Evolutionary conservation across 1,140 invertebrate species (phyloP), one percentile per base, ranked within the genome.

Genomic region (Ladona fulva): DNA sequence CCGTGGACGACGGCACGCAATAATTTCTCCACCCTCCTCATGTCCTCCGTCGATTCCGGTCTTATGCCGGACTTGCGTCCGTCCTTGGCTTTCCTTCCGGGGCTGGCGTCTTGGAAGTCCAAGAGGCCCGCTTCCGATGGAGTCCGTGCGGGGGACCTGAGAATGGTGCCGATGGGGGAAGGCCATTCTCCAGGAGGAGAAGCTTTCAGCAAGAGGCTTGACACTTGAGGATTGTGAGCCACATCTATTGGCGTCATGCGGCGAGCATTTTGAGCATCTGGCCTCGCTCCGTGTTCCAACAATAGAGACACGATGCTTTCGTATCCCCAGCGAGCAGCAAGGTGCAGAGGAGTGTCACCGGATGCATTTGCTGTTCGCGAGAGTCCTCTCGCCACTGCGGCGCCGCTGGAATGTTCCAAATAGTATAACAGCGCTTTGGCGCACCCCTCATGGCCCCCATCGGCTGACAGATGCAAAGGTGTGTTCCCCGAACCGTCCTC

Each of bases 361-460:
- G 88, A 88, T 78, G 89, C 87, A 86, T 95, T 95, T 24, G 81
- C 81, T 85, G 91, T 91, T 42, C 92, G 86, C 79, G 92, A 84
- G 10, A 95, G 83, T 74, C 85, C 84, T 24, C 86, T 85, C 74
- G 87, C 86, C 59, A 87, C 87, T 12, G 16, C 52, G 12, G 52
- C 52, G n/a, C 52, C 52, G n/a, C 52, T 22, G 5, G 52, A 66
- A 81, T 91, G 89, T 82, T 94, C 92, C 1, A 89, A 88, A 84
- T 91, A 92, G 83, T 94, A 95, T 25, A 95, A 86, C 19, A 95
- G 83, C 6, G 93, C 94, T 86, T 96, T 95, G 0, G 94, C 92
- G 87, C 94, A 95, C 81, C 88, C 89, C 78, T 92, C 88, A 82
- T 94, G 92, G 37, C 93, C 90, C 84, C 93, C 91, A 82, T 92